Evolutionary conservation across 2,888 invertebrate genomes (phyloP), one percentile per base, ranked within the genome.

Genomic region (Tubulanus polymorphus): DNA sequence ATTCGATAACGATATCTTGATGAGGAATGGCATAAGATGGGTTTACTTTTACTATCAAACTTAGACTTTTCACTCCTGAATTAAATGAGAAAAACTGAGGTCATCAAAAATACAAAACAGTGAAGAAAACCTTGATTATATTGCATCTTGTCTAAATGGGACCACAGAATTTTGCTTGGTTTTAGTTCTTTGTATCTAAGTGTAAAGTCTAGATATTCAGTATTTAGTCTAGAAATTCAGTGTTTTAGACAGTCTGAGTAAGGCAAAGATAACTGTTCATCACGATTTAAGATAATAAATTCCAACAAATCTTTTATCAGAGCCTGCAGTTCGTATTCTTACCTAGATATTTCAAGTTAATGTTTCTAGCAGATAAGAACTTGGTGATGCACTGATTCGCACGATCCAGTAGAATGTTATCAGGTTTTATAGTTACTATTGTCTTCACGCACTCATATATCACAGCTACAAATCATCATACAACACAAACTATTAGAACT

Each of bases 391-490:
- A 67, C 26, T 61, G 56, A 2, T 71, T 68, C 3, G 71, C 71
- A 37, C 63, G 63, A n/a, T 68, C 61, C 37, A 76, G 55, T 18
- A 75, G 53, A 3, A 56, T 49, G 32, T 63, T 61, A 29, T 69
- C 60, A 1, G 69, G 65, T 47, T 55, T 48, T 27, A 75, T 65
- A 2, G 51, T 29, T 2, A 68, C 57, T 3, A 73, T 65, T 15
- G 75, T 70, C 46, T 63, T 54, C 37, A 78, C 65, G 57, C 76
- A 73, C 60, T 78, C 74, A 56, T 72, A 74, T 29, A 75, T 60
- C 20, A 78, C 61, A 32, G 30, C 49, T 49, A 25, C 10, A 45
- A 68, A n/a, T n/a, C n/a, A n/a, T n/a, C n/a, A n/a, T n/a, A n/a
- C n/a, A n/a, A n/a, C n/a, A n/a, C n/a, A n/a, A n/a, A n/a, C n/a